These are phyloP conservation scores for Apodemia zela DNA, from an alignment of 2,888 invertebrate genomes.

Conservation along the genomic window DNA sequence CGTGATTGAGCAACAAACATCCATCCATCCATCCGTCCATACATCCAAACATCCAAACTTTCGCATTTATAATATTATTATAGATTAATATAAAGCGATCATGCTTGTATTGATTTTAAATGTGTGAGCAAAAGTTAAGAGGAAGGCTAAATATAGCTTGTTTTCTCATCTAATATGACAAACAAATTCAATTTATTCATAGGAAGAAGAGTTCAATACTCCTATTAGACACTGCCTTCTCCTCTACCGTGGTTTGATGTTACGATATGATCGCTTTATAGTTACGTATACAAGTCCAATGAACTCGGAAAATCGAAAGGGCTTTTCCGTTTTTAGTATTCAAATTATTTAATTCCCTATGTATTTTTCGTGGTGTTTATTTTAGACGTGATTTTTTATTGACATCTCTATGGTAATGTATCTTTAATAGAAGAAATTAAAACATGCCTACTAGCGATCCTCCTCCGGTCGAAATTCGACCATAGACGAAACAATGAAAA, in stretches of 20 bases:
- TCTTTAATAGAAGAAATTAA: neutral
- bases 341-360: neutral
- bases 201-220: slow-evolving; percentile 11
- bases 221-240: slow-evolving; percentile 10
- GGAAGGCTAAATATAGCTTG: slow-evolving; percentile 3
- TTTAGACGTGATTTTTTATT: neutral
- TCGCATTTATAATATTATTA: too few relatives aligned
- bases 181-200: slow-evolving; percentile 9
- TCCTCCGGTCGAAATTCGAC: too few relatives aligned
- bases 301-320: slow-evolving; percentile 16
- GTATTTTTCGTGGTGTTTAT: neutral
- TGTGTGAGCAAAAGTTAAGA: neutral
- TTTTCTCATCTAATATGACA: slow-evolving; percentile 13
- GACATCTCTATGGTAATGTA: neutral
- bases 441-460: too few relatives aligned
- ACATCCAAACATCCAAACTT: too few relatives aligned
- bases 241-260: slow-evolving; percentile 10
- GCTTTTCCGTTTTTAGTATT: slow-evolving; percentile 2
- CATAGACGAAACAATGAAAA: too few relatives aligned
- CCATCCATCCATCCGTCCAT: too few relatives aligned
- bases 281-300: slow-evolving; percentile 2
- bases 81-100: too few relatives aligned
- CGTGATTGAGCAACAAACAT: too few relatives aligned
- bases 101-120: neutral
- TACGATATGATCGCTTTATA: slow-evolving; percentile 6